Evolutionary conservation across 2,888 invertebrate species (phyloP), one percentile per base, ranked within the genome.

Genomic region (Thumatha senex): DNA sequence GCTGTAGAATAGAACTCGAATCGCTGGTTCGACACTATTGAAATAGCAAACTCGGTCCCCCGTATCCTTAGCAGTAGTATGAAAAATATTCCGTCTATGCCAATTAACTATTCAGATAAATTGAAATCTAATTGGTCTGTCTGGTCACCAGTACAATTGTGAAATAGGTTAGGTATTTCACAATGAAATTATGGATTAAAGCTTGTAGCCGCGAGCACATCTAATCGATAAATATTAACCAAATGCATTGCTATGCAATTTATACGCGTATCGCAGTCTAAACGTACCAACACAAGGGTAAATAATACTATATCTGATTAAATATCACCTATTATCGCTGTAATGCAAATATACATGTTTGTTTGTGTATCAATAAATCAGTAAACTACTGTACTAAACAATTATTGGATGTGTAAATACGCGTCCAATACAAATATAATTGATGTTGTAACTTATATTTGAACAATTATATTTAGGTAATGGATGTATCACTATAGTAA

Each of bases 211-310:
- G 74, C 69, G 48, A 70, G 81, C 80, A 78, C 84, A 82, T 80
- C 81, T 80, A 84, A 84, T 84, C 81, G 77, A 79, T 82, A 84
- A 84, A 80, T 78, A 81, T 78, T 72, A 73, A 73, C 76, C 81
- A 78, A 84, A 80, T 75, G 75, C 80, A 79, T 78, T 73, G 75
- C 72, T 64, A 61, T 70, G 67, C 44, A 52, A n/a, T n/a, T n/a
- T 47, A 61, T 67, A 66, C 58, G 62, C 63, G 44, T 48, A 55
- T 58, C 61, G 59, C 69, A 31, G 18, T 68, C 62, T 67, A 60
- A 61, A 61, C 42, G 44, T 54, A 58, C 43, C 58, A 13, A 36
- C 12, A 44, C 7, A 36, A 13, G 7, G 8, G 12, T 36, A 44
- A 7, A 14, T 29, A 11, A 55, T 57, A 69, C 46, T 60, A 66